These are phyloP conservation scores for Salvelinus fontinalis DNA, from an alignment of 2,113 vertebrate genomes.

Conservation along the genomic window DNA sequence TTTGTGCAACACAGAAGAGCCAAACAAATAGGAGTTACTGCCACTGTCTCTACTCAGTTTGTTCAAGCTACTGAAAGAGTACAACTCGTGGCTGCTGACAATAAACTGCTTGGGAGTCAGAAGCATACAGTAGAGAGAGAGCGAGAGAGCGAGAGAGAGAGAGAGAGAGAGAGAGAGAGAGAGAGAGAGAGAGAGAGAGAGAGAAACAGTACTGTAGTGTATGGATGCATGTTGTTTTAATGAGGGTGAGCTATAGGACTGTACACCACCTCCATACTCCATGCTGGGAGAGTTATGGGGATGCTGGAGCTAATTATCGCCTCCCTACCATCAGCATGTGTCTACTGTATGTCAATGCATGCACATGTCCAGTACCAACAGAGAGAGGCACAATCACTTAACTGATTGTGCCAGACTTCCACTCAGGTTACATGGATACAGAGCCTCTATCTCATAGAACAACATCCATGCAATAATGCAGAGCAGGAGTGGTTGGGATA, in stretches of 20 bases:
- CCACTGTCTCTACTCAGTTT: background rate
- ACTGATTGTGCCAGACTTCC: background rate
- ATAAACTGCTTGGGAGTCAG: background rate
- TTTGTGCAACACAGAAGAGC: background rate
- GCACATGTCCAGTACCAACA: background rate
- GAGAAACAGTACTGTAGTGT: no score
- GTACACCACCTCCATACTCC: slow-evolving; percentile 30
- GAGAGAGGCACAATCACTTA: background rate
- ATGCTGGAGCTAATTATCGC: slow-evolving; percentile 56
- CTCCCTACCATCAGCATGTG: slow-evolving; percentile 44
- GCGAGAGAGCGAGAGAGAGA: no score
- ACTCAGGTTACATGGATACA: background rate
- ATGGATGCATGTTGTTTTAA: background rate
- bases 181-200: no score
- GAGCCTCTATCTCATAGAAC: background rate
- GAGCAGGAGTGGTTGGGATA: background rate
- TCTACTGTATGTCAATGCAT: background rate
- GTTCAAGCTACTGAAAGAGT: background rate
- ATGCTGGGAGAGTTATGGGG: slow-evolving; percentile 39
- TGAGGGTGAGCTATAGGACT: slow-evolving; percentile 23
- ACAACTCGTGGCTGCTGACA: background rate
- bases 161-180: no score
- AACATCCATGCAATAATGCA: background rate
- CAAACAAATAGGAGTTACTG: background rate
- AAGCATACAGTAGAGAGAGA: background rate